Base-by-base conservation (phyloP, 2,113 vertebrate genomes). In the Mormyrus iriodes region DNA sequence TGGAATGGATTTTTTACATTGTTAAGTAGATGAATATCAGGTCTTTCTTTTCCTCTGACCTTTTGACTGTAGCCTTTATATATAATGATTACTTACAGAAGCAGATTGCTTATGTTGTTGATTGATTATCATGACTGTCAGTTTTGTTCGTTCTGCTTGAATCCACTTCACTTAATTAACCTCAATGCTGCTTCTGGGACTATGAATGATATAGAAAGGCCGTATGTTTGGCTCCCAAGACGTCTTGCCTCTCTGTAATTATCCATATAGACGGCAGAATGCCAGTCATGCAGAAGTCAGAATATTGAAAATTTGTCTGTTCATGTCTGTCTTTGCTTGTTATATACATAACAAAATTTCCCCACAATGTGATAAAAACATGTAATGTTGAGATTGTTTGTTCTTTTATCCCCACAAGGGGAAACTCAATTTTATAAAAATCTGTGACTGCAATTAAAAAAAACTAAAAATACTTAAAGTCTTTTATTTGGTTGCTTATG, bases 81-180 rank as follows among this genome's bases (percentile, higher is more conserved):
- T 84, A 4, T 69, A 83, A 55, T 55, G 51, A 48, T 73, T 88
- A 17, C 55, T 88, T 46, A 65, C 52, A 44, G 55, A 42, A 13
- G 53, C 52, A 88, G 24, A 58, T n/a, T 31, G 88, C 88, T 31
- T 83, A 89, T 89, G 88, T 31, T 31, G 39, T 84, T 84, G 76
- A 89, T 84, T 89, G 88, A 84, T 89, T 89, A 85, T 48, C 88
- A 61, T 61, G 52, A 89, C 79, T 61, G 76, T 84, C 88, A 84
- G 21, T 85, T 89, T 89, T 89, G 58, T 55, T 85, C 5, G 88
- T 89, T 89, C 35, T n/a, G 88, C 76, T 44, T 58, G 52, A 89
- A 48, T 89, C 79, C 88, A 89, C 88, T 85, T 89, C 88, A 61
- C 79, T 85, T 89, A 84, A 89, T 89, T 84, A 84, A 89, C 42